phyloP scores from a whole-genome alignment of 1,140 invertebrate species.

The Brachionus paranguensis region DNA sequence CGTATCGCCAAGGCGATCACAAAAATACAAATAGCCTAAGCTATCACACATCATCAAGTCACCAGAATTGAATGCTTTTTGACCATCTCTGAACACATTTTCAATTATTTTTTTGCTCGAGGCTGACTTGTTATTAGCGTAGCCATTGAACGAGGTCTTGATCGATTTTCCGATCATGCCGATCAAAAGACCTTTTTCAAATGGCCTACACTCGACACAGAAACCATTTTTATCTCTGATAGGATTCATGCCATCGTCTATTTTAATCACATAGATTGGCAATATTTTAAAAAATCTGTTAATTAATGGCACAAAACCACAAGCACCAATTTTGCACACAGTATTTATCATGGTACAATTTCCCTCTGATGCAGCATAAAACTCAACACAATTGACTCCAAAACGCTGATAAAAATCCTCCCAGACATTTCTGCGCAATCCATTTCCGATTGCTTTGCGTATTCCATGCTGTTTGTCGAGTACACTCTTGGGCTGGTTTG shows the following conservation, averaged over 20 bases:
- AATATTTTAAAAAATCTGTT: not conserved
- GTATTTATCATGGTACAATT: constrained; percentile 66
- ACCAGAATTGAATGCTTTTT: constrained; percentile 86
- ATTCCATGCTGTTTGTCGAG: constrained; percentile 76
- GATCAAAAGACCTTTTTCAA: constrained; percentile 91
- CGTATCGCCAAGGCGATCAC: constrained; percentile 91
- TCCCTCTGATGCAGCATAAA: constrained; percentile 95
- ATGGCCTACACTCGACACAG: constrained; percentile 70
- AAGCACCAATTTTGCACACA: constrained; percentile 17
- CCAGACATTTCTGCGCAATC: constrained; percentile 92
- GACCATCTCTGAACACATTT: constrained; percentile 83
- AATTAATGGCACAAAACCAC: constrained; percentile 21
- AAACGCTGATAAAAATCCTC: constrained; percentile 82
- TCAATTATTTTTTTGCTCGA: constrained; percentile 84
- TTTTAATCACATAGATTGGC: constrained; percentile 34
- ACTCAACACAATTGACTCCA: constrained; percentile 77
- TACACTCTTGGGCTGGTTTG: constrained; percentile 72
- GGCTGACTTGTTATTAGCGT: constrained; percentile 77
- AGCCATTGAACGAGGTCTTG: constrained; percentile 63
- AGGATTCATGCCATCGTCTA: constrained; percentile 42
- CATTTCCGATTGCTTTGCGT: constrained; percentile 87
- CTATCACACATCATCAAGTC: constrained; percentile 86
- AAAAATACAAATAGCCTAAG: constrained; percentile 89
- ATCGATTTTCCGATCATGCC: constrained; percentile 79
- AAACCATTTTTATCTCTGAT: constrained; percentile 61